Base-by-base conservation (phyloP, 1,140 invertebrate genomes). In the Grapholita molesta region DNA sequence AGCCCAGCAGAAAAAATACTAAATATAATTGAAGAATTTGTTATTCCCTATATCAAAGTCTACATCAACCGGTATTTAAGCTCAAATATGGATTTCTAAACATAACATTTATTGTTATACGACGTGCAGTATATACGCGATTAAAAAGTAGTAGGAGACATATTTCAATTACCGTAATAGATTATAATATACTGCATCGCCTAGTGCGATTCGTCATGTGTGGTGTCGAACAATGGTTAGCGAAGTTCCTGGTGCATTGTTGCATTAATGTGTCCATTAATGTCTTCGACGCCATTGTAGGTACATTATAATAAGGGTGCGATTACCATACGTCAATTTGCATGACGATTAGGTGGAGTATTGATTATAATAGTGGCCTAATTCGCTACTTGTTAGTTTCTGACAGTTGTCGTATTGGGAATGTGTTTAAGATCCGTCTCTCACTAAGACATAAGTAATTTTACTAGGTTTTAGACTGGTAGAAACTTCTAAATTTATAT, bases 201-300 rank as follows among this genome's bases (percentile, higher is more conserved):
- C 24, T 25, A 30, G 55, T 15, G 55, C 32, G 25, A 61, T 61
- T 61, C 55, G 55, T 61, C 55, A 61, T 61, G 55, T 25, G 55
- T 61, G 55, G 55, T 61, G 55, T 61, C 24, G 55, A 61, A 61
- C 55, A 61, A 61, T 61, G 28, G 55, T 61, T 61, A 61, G 25
- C 24, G 5, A 28, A 61, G 55, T 61, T 61, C 55, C 55, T 61
- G 55, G 25, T 61, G 55, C 55, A 61, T 61, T 61, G 55, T 61
- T 61, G 55, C 55, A 61, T 61, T 61, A 61, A 61, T 61, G 28
- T 30, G 25, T 30, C 55, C 55, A 61, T 61, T 61, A 61, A 61
- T 61, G 55, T 61, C 55, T 28, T 61, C 25, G 25, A 32, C 55
- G 15, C 55, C 24, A 57, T 61, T 61, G 55, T 61, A 57, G 55